A percentile compares a stretch with the other conserved stretches of the same genome.
Evolutionary conservation across 2,113 vertebrate genomes (phyloP).

Genomic region (Lamprologus speciosus): DNA sequence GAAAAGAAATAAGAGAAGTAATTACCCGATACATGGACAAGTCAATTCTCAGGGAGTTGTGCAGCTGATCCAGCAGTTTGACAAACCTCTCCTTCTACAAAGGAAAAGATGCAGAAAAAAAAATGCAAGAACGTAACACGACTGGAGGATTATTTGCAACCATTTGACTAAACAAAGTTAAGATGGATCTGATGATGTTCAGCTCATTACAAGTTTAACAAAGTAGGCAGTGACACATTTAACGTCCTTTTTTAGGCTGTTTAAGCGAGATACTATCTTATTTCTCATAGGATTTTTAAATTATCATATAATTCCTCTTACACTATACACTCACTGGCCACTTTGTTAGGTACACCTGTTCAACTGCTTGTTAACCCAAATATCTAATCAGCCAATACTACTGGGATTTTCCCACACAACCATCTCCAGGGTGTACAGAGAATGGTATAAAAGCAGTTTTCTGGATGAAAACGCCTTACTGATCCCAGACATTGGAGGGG

Average conservation of each 20-base stretch:
- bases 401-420: neutral
- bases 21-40: slow-evolving; percentile 97
- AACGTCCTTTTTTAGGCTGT: neutral
- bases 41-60: slow-evolving; percentile 95
- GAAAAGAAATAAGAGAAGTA: neutral
- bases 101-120: neutral
- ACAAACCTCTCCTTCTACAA: slow-evolving; percentile 93
- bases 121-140: neutral
- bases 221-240: neutral
- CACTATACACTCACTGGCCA: neutral
- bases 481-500: neutral
- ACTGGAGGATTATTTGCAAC: neutral
- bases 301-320: neutral
- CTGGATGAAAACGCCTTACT: neutral
- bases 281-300: neutral
- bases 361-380: neutral
- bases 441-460: neutral
- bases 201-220: neutral
- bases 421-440: neutral
- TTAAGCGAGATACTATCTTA: neutral
- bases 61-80: slow-evolving; percentile 94
- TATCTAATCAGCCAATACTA: neutral
- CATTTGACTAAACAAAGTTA: neutral
- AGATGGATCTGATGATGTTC: neutral
- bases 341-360: neutral